These are phyloP conservation scores for Australoheros facetus DNA, from an alignment of 2,797 vertebrate genomes.

Conservation along the genomic window DNA sequence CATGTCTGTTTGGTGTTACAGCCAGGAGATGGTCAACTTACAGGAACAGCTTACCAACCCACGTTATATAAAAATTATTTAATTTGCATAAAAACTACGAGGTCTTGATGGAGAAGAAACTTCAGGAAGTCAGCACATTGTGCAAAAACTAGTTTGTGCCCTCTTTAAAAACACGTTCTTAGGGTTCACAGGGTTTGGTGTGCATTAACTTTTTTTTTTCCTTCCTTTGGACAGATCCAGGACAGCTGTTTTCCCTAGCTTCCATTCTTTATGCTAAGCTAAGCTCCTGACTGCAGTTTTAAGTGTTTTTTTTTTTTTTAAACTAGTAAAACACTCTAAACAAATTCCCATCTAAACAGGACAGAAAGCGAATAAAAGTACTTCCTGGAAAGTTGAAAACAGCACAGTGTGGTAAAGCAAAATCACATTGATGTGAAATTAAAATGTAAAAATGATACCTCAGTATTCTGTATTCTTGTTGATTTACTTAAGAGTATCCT, in stretches of 20 bases:
- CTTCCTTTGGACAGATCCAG: not conserved
- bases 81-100: not conserved
- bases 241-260: not conserved
- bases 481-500: slow-evolving; percentile 12
- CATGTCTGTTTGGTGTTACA: not conserved
- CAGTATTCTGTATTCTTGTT: not conserved
- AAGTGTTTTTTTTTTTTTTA: too few relatives aligned
- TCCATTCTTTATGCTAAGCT: not conserved
- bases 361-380: not conserved
- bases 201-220: not conserved
- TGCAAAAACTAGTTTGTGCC: not conserved
- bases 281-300: not conserved
- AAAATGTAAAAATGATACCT: not conserved
- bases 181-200: not conserved
- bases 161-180: not conserved
- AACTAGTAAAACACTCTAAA: not conserved
- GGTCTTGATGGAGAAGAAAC: not conserved
- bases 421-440: not conserved
- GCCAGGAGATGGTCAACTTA: not conserved
- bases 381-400: not conserved
- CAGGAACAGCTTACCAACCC: too few relatives aligned
- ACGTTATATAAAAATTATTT: not conserved
- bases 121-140: not conserved
- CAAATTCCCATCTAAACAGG: not conserved
- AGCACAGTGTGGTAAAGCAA: not conserved